Conservation (phyloP, 2,113 vertebrate species). For the Corythornis vintsioides region DNA sequence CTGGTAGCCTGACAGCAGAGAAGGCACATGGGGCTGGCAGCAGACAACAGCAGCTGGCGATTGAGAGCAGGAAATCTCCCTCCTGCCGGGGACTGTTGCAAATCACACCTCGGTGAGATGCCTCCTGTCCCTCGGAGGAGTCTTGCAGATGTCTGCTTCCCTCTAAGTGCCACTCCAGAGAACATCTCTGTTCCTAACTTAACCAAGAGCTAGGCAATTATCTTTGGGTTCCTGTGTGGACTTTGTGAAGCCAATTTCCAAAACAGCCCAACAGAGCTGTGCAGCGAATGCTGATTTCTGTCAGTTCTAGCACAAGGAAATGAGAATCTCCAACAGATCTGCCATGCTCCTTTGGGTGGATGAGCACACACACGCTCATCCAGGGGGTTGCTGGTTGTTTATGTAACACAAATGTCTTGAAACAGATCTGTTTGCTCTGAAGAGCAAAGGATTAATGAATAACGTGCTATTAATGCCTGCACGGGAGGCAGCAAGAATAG, state of each 20-base stretch:
- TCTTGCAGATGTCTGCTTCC: background rate
- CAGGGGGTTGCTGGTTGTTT: conserved; percentile 20
- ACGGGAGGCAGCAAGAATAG: background rate
- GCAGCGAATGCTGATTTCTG: background rate
- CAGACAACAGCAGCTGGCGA: background rate
- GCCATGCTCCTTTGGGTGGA: background rate
- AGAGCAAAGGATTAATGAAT: conserved; percentile 47
- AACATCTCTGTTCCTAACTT: background rate
- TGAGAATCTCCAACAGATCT: background rate
- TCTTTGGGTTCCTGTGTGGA: background rate
- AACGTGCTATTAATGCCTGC: conserved; percentile 31
- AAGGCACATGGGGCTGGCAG: background rate
- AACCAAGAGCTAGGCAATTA: background rate
- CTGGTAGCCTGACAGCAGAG: background rate
- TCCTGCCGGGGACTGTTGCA: background rate
- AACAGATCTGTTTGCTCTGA: conserved; percentile 46
- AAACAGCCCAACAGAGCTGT: background rate
- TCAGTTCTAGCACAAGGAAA: background rate
- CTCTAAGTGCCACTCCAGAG: background rate
- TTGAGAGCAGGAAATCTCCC: background rate
- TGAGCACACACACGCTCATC: background rate
- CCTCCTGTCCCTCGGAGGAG: background rate
- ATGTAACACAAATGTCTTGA: conserved; percentile 13
- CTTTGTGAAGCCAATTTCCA: background rate
- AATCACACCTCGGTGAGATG: fast-evolving